Evolutionary conservation across 2,888 invertebrate genomes (phyloP).

Genomic region (Callyntrura guangdongensis): DNA sequence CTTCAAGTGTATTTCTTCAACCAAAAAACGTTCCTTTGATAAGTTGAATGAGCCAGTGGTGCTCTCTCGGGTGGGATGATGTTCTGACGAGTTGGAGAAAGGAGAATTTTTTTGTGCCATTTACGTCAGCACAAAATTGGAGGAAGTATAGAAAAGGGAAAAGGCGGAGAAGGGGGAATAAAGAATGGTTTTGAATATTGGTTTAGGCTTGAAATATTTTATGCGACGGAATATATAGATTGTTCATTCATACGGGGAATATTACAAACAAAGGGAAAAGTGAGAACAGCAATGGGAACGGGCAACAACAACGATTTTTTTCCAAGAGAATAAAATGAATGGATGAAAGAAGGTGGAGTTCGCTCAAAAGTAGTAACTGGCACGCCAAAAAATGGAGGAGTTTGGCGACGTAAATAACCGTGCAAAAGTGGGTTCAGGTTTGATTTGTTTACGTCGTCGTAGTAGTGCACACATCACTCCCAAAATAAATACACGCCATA

Average conservation of each 20-base stretch:
- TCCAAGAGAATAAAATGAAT: neutral
- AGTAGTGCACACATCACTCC: no score
- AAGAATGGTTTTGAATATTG: neutral
- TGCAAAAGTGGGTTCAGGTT: no score
- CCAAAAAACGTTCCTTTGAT: slow-evolving; percentile 4
- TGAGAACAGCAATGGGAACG: neutral
- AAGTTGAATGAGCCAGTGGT: slow-evolving; percentile 9
- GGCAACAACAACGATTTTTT: neutral
- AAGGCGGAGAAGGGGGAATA: neutral
- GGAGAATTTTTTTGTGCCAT: slow-evolving; percentile 16
- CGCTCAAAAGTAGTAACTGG: no score
- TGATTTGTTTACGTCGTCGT: no score
- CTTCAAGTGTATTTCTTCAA: no score
- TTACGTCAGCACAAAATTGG: slow-evolving; percentile 48
- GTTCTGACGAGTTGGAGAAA: slow-evolving; percentile 4
- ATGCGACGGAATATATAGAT: neutral
- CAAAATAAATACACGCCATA: no score
- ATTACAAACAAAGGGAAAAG: neutral
- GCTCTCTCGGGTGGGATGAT: slow-evolving; percentile 1
- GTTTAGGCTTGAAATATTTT: neutral
- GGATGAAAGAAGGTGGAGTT: neutral
- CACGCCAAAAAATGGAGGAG: no score
- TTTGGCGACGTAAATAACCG: no score
- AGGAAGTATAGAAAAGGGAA: neutral
- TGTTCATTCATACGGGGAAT: neutral